Evolutionary conservation across 2,113 vertebrate genomes (phyloP), one percentile per base, ranked within the genome.

Genomic region (Procavia capensis): DNA sequence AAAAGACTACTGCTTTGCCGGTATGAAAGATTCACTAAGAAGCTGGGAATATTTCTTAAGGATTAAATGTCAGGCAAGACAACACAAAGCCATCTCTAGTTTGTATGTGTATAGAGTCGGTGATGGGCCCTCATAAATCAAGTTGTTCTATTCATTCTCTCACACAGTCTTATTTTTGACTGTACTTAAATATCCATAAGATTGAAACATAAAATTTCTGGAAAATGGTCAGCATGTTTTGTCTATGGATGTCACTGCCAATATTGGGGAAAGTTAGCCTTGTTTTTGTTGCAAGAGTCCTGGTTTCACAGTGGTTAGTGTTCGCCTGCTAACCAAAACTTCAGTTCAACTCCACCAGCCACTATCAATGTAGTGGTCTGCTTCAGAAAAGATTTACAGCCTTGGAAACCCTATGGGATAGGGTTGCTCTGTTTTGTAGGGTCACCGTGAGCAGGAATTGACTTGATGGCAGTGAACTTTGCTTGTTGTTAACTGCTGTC

Each of bases 141-240:
- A 50, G 9, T 63, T 50, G 36, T 39, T 31, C 41, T 45, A 13
- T 75, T 83, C 36, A 61, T 88, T 91, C 68, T 90, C 36, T 95
- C 36, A 19, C n/a, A 76, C 27, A 39, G 39, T 1, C 29, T 50
- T 93, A 66, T 31, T 90, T 85, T 79, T 39, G 22, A n/a, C 25
- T 85, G 31, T 36, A 70, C 13, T 39, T 20, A 93, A 93, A 90
- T 10, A 68, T 31, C 47, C 7, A 16, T 25, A 90, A 95, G 66
- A 82, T 19, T 45, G 36, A 45, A 43, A 41, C 95, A 96, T 0
- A 84, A 91, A 68, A 79, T 93, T 66, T 88, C 68, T 45, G 29
- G 45, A 72, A 79, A 88, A 79, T 78, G 50, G 59, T 3, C 31
- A 88, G 45, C 9, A 68, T 43, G 6, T 74, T 78, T 22, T 74